Base-by-base conservation (phyloP, 2,113 vertebrate species). In the Oreochromis tanganicae region DNA sequence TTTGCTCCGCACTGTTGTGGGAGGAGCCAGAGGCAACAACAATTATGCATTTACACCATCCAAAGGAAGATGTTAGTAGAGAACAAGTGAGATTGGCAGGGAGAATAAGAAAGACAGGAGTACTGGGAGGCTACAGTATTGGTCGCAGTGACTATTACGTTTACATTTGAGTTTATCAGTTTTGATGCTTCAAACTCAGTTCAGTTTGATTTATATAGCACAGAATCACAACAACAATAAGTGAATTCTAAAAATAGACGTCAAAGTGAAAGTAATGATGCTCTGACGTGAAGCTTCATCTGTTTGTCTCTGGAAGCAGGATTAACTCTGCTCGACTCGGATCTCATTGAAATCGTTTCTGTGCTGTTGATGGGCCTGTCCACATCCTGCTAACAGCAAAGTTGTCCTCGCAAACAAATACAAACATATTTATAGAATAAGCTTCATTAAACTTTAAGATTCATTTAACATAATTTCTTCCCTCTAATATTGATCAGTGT, bases 361-460 rank as follows among this genome's bases (percentile, higher is more conserved):
- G 17, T 50, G 16, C 0, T 8, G 7, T 10, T 41, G 38, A 41
- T 41, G 38, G 38, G 38, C 2, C 4, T 1, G 54, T 17, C 16
- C 1, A 1, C 29, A 14, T 34, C 3, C 0, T 3, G 7, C 59
- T 63, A 38, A 38, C 61, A 36, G 0, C 13, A 21, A 14, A 4
- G 63, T 32, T 24, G 21, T 63, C 59, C 16, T 63, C 3, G 17
- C 59, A 63, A 17, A 32, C 32, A 17, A 29, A 14, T 57, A 57
- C 24, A 57, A 63, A 63, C 59, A 34, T 34, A 19, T 36, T 36
- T 63, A 36, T 63, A 63, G 59, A 63, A 63, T 36, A 63, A 34
- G 0, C 16, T 34, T 21, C 1, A 66, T 36, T 36, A 36, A 34
- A 34, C 56, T 9, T 29, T 59, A 32, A 59, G 27, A 29, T 59